A percentile compares a stretch with the other conserved stretches of the same genome.
Evolutionary conservation across 1,140 invertebrate genomes (phyloP).

Genomic region (Pogonognathellus flavescens): DNA sequence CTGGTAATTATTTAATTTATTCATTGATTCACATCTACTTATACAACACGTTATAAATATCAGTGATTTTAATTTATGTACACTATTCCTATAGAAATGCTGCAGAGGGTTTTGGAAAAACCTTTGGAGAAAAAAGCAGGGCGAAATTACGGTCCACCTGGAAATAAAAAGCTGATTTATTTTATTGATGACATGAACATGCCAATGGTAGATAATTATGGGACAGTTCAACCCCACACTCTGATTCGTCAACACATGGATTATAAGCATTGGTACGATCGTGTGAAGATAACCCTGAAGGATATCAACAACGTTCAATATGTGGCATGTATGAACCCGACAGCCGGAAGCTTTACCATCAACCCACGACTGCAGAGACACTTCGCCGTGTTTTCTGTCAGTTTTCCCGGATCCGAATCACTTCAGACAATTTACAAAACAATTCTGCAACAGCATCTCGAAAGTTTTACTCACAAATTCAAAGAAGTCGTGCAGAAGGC

Average conservation of each 20-base stretch:
- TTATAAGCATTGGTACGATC: conserved; percentile 95
- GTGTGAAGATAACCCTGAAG: conserved; percentile 90
- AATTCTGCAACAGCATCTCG: conserved; percentile 88
- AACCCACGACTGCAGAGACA: conserved; percentile 94
- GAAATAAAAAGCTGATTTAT: conserved; percentile 93
- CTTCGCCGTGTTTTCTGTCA: conserved; percentile 94
- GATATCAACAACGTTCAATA: conserved; percentile 98
- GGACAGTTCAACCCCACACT: conserved; percentile 96
- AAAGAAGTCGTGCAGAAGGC: conserved; percentile 73
- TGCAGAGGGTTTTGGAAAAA: conserved; percentile 94
- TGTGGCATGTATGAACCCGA: conserved; percentile 97
- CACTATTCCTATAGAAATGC: conserved; percentile 71
- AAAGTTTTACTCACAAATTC: conserved; percentile 79
- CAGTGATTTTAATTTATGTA: too few relatives aligned
- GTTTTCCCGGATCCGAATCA: conserved; percentile 88
- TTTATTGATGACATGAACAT: conserved; percentile 99
- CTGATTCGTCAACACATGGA: conserved; percentile 95
- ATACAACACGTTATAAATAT: too few relatives aligned
- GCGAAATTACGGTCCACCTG: conserved; percentile 94
- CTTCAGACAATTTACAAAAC: conserved; percentile 90
- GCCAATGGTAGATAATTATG: conserved; percentile 86
- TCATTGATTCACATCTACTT: too few relatives aligned
- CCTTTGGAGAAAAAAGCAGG: conserved; percentile 98
- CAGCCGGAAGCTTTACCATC: conserved; percentile 95
- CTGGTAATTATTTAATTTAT: too few relatives aligned